Base-by-base conservation (phyloP, 2,113 vertebrate genomes). In the Sander vitreus region DNA sequence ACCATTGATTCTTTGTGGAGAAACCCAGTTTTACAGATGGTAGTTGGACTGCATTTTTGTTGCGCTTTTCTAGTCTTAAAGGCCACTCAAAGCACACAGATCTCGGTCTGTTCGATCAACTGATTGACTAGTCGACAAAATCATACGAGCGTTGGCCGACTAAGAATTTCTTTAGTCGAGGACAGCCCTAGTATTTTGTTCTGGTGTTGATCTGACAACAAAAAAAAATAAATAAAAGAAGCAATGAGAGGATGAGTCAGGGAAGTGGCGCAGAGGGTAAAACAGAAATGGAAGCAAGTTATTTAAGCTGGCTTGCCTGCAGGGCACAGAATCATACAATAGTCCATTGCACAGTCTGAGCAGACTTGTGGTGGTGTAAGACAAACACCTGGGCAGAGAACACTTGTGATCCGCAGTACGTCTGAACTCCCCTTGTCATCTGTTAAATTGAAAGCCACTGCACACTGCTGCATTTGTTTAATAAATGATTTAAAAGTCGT, bases 401-500 rank as follows among this genome's bases (percentile, higher is more conserved):
- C 48, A 21, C 53, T 14, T 47, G 58, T 68, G 59, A 81, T 79
- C 79, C 33, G 70, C 43, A n/a, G 39, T 10, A 18, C 25, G 4
- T 69, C 62, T 86, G 50, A 78, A 77, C 74, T 73, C 63, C 60
- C 50, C 70, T 15, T 8, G 21, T 73, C 71, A 30, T 39, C 54
- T 80, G 62, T 83, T 58, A 50, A 47, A 71, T 63, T 47, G 55
- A 27, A n/a, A 74, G 59, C 80, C 73, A n/a, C 12, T 27, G 18
- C 75, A 65, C 58, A 19, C 68, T 14, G 51, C 80, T 43, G 73
- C 74, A 30, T 84, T 87, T 84, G 81, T 85, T 88, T 85, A 69
- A 81, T 86, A 70, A 88, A 89, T 82, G 79, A 88, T 89, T 88
- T 82, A 84, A 84, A 87, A 83, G 79, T 71, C 23, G 12, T 86